Conservation (phyloP, 2,797 vertebrate genomes). For the Urophycis tenuis region DNA sequence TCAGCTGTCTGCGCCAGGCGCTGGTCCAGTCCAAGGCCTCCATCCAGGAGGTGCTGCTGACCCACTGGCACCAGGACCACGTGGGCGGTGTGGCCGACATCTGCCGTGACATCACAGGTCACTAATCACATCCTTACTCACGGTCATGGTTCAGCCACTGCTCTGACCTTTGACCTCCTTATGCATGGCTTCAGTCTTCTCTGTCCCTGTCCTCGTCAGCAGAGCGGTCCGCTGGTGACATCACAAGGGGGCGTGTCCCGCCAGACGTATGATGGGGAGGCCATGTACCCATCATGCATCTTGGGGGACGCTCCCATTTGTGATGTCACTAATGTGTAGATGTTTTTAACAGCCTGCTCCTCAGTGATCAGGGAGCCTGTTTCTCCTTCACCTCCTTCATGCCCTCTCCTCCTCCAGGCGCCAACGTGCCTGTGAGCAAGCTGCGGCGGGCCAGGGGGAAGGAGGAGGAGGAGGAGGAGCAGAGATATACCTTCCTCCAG, state of each 20-base stretch:
- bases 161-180: no score
- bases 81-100: slow-evolving; percentile 85
- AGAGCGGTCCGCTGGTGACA: no score
- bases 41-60: slow-evolving; percentile 92
- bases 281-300: no score
- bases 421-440: slow-evolving; percentile 78
- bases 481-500: slow-evolving; percentile 76
- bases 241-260: no score
- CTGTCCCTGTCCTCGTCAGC: no score
- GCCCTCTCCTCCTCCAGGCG: slow-evolving; percentile 53
- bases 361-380: neutral
- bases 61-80: slow-evolving; percentile 94
- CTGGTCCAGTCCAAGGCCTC: slow-evolving; percentile 72
- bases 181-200: no score
- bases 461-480: slow-evolving; percentile 66
- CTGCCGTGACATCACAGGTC: slow-evolving; percentile 69
- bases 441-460: slow-evolving; percentile 71
- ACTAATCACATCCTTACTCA: neutral
- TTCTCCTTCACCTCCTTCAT: neutral
- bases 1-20: slow-evolving; percentile 77
- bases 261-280: no score
- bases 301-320: no score
- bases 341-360: neutral
- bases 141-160: no score
- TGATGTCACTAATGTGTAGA: no score